Conservation (phyloP, 2,888 invertebrate genomes). For the Drosophila histrio region DNA sequence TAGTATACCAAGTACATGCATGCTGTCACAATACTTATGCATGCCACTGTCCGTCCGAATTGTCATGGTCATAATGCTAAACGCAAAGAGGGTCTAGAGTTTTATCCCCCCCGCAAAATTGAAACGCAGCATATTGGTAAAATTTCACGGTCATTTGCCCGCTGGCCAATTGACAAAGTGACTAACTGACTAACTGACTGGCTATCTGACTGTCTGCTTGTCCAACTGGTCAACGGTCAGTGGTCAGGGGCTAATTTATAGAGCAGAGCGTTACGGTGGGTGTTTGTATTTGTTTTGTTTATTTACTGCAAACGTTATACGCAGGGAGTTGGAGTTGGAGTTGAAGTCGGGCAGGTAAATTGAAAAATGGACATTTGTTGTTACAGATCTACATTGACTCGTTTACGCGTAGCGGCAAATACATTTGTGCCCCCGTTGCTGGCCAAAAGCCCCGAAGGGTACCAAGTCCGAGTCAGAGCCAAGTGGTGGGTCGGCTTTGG, state of each 20-base stretch:
- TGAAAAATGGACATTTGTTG: conserved; percentile 76
- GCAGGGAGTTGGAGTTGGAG: neutral
- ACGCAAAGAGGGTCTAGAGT: conserved; percentile 1
- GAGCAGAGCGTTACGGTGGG: conserved; percentile 62
- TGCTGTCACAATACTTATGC: conserved; percentile 7
- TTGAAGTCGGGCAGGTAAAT: conserved; percentile 52
- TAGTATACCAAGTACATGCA: neutral
- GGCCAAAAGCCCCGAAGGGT: conserved; percentile 7
- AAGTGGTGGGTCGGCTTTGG: conserved; percentile 62
- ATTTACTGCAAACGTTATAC: conserved; percentile 10
- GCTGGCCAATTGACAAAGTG: conserved; percentile 43
- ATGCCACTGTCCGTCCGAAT: conserved; percentile 4
- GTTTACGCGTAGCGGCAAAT: conserved; percentile 35
- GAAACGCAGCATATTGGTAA: conserved; percentile 69
- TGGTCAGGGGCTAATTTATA: conserved; percentile 71
- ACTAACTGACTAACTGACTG: conserved; percentile 8
- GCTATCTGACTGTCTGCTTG: neutral
- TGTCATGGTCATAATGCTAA: conserved; percentile 22
- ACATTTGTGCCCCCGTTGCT: conserved; percentile 7
- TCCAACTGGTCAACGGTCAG: conserved; percentile 56
- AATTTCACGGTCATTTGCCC: conserved; percentile 78
- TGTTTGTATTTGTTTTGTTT: conserved; percentile 58
- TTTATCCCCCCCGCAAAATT: conserved; percentile 48
- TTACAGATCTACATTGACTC: conserved; percentile 65
- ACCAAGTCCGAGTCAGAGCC: conserved; percentile 3